A percentile compares a stretch with the other conserved stretches of the same genome.
Evolutionary conservation across 2,113 vertebrate genomes (phyloP).

Genomic region (Origma solitaria): DNA sequence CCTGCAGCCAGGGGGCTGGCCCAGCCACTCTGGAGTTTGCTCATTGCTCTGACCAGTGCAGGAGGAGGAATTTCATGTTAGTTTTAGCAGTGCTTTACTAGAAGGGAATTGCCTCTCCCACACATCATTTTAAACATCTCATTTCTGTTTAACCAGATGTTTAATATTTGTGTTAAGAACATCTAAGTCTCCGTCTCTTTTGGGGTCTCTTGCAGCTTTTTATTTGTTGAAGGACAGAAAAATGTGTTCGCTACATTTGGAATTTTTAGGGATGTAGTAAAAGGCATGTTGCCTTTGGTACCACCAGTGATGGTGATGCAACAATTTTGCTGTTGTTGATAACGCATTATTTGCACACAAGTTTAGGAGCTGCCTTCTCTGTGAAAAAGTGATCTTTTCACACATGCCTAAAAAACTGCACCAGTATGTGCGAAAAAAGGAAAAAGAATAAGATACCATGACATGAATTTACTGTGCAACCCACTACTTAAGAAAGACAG

Average conservation of each 20-base stretch:
- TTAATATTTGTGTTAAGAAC: neutral
- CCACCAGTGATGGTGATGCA: neutral
- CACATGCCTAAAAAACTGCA: neutral
- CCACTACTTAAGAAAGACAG: neutral
- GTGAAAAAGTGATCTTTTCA: neutral
- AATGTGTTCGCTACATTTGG: rapidly evolving
- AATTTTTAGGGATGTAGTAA: neutral
- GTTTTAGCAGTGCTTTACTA: neutral
- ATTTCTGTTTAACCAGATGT: neutral
- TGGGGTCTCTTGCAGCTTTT: neutral
- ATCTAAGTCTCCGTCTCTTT: neutral
- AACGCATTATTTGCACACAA: neutral
- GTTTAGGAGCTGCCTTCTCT: neutral
- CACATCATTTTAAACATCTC: neutral
- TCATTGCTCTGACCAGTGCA: neutral
- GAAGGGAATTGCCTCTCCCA: neutral
- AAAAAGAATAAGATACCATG: neutral
- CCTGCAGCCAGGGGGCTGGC: neutral
- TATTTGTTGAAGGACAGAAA: neutral
- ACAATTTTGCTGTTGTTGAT: neutral
- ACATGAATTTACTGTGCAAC: neutral
- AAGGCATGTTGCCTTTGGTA: neutral
- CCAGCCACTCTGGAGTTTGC: neutral
- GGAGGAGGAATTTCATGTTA: neutral
- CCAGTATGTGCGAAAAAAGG: neutral